Evolutionary conservation across 2,113 vertebrate species (phyloP), one percentile per base, ranked within the genome.

Genomic region (Vulpes ferrilata): DNA sequence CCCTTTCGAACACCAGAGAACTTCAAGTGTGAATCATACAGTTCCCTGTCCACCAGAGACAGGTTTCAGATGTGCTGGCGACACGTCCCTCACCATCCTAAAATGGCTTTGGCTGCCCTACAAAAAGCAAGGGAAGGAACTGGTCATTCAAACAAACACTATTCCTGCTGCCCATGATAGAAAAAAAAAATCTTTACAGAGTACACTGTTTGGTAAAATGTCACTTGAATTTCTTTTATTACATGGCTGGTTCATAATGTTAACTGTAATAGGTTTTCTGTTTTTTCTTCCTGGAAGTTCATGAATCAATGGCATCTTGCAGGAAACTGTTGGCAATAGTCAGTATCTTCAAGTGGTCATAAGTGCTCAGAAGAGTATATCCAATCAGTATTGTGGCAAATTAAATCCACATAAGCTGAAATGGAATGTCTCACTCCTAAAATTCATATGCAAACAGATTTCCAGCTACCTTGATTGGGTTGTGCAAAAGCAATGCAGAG

Each of bases 191-290:
- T 83, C 30, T 94, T 86, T 38, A 43, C 0, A 81, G 20, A 23
- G 69, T 15, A 35, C 3, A 57, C 85, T 55, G 69, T 94, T 89
- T 94, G 59, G 10, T 84, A 84, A 78, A 96, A 10, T 1, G 11
- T 48, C 83, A 59, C 91, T 96, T 94, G 35, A 96, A 23, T 81
- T 92, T 88, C 69, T 43, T 93, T 97, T 71, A 87, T 96, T 43
- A 79, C 8, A 9, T 19, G 88, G 32, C 69, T 95, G 8, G 30
- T 90, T 92, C 20, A 48, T 30, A 7, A 43, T 65, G 25, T 53
- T 86, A 96, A 43, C 71, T 43, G 27, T 23, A 73, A 30, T 71
- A 64, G 51, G 3, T 76, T 83, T 91, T 76, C 59, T 81, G 27
- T 57, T 55, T 67, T 92, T 94, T 96, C 71, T 67, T 13, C 55